Percentiles rank a stretch among this genome's conserved stretches.
These are phyloP conservation scores for Mamestra brassicae DNA, from an alignment of 2,888 invertebrate species.

Conservation along the genomic window DNA sequence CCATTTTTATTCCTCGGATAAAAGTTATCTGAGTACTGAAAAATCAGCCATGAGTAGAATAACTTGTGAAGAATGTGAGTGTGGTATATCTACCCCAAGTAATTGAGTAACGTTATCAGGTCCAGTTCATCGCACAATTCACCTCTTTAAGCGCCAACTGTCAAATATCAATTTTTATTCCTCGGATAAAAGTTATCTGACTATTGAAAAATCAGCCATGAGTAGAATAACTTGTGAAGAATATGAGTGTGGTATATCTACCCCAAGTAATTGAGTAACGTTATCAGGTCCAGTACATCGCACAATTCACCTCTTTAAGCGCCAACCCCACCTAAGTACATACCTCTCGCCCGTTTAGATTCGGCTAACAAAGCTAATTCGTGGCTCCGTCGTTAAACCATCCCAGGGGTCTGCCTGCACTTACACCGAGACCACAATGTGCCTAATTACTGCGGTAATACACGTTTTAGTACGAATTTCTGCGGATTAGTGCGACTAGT, in stretches of 20 bases:
- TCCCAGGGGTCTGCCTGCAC: conserved; percentile 31
- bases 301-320: conserved; percentile 22
- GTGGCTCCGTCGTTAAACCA: conserved; percentile 41
- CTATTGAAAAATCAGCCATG: too few species aligned
- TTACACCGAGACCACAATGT: conserved; percentile 47
- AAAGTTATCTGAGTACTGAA: too few species aligned
- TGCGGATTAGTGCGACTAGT: conserved; percentile 53
- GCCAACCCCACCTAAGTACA: conserved; percentile 31
- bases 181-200: too few species aligned
- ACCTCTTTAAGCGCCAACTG: conserved; percentile 15
- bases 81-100: not conserved
- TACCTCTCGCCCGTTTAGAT: conserved; percentile 39
- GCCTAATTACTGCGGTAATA: conserved; percentile 58
- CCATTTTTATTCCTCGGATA: too few species aligned
- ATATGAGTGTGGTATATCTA: too few species aligned
- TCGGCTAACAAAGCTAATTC: conserved; percentile 44
- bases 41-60: too few species aligned
- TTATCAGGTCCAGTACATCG: conserved; percentile 21
- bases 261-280: not conserved
- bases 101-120: conserved; percentile 7
- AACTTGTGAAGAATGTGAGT: too few species aligned
- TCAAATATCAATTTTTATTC: too few species aligned
- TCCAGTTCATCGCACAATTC: conserved; percentile 15
- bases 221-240: too few species aligned
- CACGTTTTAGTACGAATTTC: conserved; percentile 51